Conservation (phyloP, 1,140 invertebrate species). For the Atta colombica region DNA sequence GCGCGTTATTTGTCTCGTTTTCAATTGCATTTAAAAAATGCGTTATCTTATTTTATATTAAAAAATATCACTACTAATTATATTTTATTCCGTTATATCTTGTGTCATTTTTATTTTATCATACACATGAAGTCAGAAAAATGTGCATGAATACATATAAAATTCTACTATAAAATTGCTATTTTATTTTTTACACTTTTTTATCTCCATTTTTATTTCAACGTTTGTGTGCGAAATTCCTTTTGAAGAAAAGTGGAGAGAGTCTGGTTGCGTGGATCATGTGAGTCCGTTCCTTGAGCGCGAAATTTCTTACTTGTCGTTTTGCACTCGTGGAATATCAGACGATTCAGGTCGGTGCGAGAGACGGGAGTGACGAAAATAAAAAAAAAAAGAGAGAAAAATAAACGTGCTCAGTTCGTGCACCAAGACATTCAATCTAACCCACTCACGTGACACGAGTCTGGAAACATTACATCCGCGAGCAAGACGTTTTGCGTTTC, state of each 20-base stretch:
- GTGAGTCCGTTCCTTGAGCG: not conserved
- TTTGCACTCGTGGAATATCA: not conserved
- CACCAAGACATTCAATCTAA: conserved; percentile 39
- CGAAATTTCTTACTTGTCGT: conserved; percentile 16
- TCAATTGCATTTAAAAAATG: not conserved
- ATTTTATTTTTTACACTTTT: conserved; percentile 7
- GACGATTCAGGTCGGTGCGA: not conserved
- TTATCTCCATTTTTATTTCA: conserved; percentile 15
- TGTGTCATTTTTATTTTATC: conserved; percentile 15
- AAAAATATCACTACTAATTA: not conserved
- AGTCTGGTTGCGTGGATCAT: not conserved
- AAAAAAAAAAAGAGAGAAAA: not conserved
- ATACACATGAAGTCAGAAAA: not conserved
- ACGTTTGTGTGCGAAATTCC: not conserved
- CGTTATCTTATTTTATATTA: not conserved
- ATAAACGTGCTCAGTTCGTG: not conserved
- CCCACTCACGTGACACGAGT: not conserved
- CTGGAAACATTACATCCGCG: conserved; percentile 27
- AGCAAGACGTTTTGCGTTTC: conserved; percentile 50
- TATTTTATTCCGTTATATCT: not conserved
- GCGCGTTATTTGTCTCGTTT: not conserved
- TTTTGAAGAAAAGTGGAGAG: not conserved
- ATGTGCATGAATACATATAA: not conserved
- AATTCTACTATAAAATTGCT: not conserved
- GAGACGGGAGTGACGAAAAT: not conserved